Evolutionary conservation across 92 coral and sea anemone genomes (phyloP), one percentile per base, ranked within the genome.

Genomic region (Porites rus): DNA sequence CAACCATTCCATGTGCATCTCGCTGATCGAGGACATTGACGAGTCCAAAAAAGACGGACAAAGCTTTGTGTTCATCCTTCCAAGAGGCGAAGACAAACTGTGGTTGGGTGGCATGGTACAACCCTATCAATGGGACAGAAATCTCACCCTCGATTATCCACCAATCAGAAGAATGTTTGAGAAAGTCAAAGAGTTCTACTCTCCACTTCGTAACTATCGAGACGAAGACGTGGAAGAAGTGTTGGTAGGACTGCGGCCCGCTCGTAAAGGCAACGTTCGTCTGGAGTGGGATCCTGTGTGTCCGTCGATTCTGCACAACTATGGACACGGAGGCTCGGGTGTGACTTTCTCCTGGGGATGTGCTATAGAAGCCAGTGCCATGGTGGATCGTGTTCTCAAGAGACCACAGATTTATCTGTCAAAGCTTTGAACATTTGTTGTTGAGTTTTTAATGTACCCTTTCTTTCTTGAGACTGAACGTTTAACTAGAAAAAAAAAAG

Each of bases 271-370:
- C 22, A 68, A 76, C 59, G 68, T 76, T 71, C 75, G 89, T 4
- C 51, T 91, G 71, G 85, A 89, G 85, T 69, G 75, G 74, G 92
- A 89, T 58, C 89, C 85, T 2, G 69, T 53, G 6, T 65, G 68
- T 70, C 89, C 74, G 20, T 69, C 51, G 60, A 46, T 89, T 22
- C 74, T 90, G 18, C 90, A 85, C 65, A 91, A 87, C 75, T 87
- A 83, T 70, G 86, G 93, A 18, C 93, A 92, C 72, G 89, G 91
- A 28, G 71, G 80, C 22, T 74, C 81, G 59, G 93, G 95, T 2
- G 78, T 78, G 83, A 89, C 92, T 17, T 83, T 92, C 74, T 92
- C 93, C 16, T 92, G 90, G 90, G 95, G 93, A 18, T 92, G 93
- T 76, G 95, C 93, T 50, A 83, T 74, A 1, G 87, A 83, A 83